Evolutionary conservation across 2,888 invertebrate species (phyloP), one percentile per base, ranked within the genome.

Genomic region (Coleophora deauratella): DNA sequence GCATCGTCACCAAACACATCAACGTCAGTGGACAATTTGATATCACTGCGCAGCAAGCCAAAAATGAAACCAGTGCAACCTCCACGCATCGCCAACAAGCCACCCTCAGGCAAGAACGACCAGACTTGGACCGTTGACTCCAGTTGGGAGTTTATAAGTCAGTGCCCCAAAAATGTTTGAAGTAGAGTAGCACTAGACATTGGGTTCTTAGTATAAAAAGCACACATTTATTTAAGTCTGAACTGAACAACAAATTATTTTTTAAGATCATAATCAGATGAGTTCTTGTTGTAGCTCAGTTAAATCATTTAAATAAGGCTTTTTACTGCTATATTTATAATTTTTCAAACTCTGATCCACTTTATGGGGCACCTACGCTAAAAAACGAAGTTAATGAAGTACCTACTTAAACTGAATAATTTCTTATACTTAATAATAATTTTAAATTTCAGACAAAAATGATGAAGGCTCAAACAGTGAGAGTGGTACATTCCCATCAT

Each of bases 101-200:
- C 79, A 45, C 74, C 81, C 40, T 63, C 72, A 57, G 78, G 79
- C 68, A 89, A 88, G 71, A 86, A 86, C 56, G 88, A 88, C 63
- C 72, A 62, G 45, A 78, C 92, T 45, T 95, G 95, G 95, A 91
- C 93, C 50, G 89, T 96, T 45, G 95, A 95, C 76, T 94, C 94
- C 59, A 94, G 95, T 74, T 95, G 95, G 95, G 94, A 95, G 73
- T 96, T 95, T 71, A 92, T 94, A 76, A 91, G 93, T 88, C 88
- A 88, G 87, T 81, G 63, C 63, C 21, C 21, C 6, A 21, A n/a
- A 21, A 21, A 21, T 21, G 21, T 21, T 21, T 21, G 21, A 21
- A 35, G 21, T 12, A 11, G 28, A 31, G 41, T 10, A 28, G n/a
- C n/a, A n/a, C n/a, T n/a, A n/a, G n/a, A n/a, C n/a, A n/a, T n/a